A percentile compares a stretch with the other conserved stretches of the same genome.
These are phyloP conservation scores for Myotis vivesi DNA, from an alignment of 2,797 vertebrate species.

Conservation along the genomic window DNA sequence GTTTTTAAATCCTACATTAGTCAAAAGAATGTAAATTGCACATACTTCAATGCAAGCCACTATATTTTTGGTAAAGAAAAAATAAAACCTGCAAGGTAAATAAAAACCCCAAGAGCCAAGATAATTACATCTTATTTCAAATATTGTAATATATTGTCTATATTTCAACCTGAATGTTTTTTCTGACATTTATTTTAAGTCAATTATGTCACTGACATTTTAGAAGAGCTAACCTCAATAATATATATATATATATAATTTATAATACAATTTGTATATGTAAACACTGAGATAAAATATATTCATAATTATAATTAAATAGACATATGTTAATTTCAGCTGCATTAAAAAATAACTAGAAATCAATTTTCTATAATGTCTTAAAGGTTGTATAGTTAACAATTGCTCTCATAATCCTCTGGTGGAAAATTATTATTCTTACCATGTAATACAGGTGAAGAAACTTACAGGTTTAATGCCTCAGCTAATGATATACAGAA, in stretches of 20 bases:
- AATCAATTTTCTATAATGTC: not conserved
- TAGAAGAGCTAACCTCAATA: not conserved
- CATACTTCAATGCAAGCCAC: not conserved
- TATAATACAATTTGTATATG: not conserved
- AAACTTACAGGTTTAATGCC: slow-evolving; percentile 61
- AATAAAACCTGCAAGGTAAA: not conserved
- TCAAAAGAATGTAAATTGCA: not conserved
- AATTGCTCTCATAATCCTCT: not conserved
- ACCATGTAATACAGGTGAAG: slow-evolving; percentile 46
- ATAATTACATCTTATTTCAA: not conserved
- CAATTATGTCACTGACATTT: not conserved
- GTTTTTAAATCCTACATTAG: not conserved
- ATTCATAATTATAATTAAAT: not conserved
- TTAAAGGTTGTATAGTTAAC: not conserved
- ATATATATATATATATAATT: not conserved
- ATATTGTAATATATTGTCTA: not conserved
- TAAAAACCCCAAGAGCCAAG: not conserved
- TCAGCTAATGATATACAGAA: slow-evolving; percentile 69
- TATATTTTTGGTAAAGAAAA: not conserved
- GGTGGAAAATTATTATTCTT: slow-evolving; percentile 62
- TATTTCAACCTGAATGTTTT: not conserved
- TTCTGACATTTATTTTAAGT: not conserved
- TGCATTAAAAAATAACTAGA: not conserved
- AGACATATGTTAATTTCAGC: not conserved
- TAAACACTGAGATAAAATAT: not conserved